Conservation (phyloP, 2,797 vertebrate species). For the Scolopax rusticola region DNA sequence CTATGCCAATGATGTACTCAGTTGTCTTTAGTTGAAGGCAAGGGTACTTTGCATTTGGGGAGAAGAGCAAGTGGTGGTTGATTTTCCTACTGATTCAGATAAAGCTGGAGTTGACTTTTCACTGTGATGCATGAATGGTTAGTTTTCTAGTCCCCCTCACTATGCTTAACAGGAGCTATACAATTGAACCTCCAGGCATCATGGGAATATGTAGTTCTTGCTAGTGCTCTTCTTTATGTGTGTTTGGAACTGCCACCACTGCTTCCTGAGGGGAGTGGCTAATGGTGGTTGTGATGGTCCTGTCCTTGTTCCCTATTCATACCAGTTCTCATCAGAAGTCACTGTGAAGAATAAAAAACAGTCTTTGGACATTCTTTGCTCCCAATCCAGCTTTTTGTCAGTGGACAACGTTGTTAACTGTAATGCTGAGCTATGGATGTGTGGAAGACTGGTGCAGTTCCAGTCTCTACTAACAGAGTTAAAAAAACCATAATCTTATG, state of each 20-base stretch:
- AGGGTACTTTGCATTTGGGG: not conserved
- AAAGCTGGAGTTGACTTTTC: constrained; percentile 16
- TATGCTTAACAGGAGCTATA: not conserved
- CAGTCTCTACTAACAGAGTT: not conserved
- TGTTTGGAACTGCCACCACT: not conserved
- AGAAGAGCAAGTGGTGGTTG: not conserved
- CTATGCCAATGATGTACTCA: not conserved
- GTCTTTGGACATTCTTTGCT: not conserved
- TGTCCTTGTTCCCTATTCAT: not conserved
- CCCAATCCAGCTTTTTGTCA: not conserved
- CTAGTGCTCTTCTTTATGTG: not conserved
- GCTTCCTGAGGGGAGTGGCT: not conserved
- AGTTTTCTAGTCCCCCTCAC: not conserved
- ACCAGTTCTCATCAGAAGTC: not conserved
- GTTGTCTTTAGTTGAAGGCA: not conserved
- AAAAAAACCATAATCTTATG: not conserved
- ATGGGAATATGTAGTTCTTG: not conserved
- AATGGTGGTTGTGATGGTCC: not conserved
- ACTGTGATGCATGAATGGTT: not conserved
- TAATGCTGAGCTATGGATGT: not conserved
- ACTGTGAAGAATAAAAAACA: not conserved
- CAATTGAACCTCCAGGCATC: not conserved
- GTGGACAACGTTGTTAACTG: not conserved
- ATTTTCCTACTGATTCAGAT: not conserved
- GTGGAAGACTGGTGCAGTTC: not conserved